Base-by-base conservation (phyloP, 2,113 vertebrate genomes). In the Orcinus orca region DNA sequence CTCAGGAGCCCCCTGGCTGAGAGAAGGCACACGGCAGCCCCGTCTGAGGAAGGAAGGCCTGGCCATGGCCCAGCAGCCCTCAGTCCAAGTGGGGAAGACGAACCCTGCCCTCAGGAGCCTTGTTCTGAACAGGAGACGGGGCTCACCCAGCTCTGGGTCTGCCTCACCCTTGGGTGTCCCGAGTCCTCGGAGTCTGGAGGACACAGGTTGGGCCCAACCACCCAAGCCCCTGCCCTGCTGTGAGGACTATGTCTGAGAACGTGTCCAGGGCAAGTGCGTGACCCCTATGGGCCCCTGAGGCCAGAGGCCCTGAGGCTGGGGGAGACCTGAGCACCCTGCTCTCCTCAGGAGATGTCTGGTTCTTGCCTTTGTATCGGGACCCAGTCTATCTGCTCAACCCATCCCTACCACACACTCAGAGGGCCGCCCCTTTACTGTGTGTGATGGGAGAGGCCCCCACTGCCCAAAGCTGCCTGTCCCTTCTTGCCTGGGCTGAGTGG, bases 401-500 rank as follows among this genome's bases (percentile, higher is more conserved):
- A 18, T 83, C 74, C 86, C 83, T 18, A 31, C 13, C 63, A 83
- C 12, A 73, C 38, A 74, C 58, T 91, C 68, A 41, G 18, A 95
- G 47, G 53, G 33, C 67, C 17, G 2, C 60, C 29, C 50, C 71
- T 84, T 84, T 67, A 26, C 81, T 41, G 2, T 13, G 6, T 74
- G 31, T 86, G 26, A 76, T 2, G 63, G 77, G 62, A 96, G 85
- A 79, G 67, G 71, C 50, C 18, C 38, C 55, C 55, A 36, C 1
- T 79, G 77, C 67, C 93, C 85, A 31, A 44, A 88, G 47, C 74
- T 90, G 90, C 88, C 76, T 60, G n/a, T 88, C 38, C 18, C 86
- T 7, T 71, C 44, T 91, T 14, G 31, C 41, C 81, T 12, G 33
- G 92, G 89, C 84, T 95, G 98, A 98, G 98, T 93, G 88, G 97